Base-by-base conservation (phyloP, 2,113 vertebrate species). In the Sceloporus undulatus region DNA sequence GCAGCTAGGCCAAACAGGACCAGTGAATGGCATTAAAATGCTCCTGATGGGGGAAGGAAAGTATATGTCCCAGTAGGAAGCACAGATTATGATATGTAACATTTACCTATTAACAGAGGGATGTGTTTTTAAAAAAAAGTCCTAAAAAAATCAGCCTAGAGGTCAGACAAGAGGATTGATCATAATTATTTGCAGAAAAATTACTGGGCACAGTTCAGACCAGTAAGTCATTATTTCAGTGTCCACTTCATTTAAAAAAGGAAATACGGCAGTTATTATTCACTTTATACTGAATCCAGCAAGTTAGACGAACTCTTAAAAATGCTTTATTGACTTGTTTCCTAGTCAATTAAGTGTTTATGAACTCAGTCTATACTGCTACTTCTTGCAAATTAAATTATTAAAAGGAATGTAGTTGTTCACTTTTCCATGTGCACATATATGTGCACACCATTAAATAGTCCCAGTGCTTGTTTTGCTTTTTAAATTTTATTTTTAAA, bases 291-390 rank as follows among this genome's bases (percentile, higher is more conserved):
- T 95, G 91, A 96, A 92, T 87, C 70, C 70, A 87, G 68, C 86
- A 94, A 95, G 85, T 93, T 88, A 91, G 85, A 84, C 86, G 82
- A 90, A 92, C 92, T 93, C 90, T 9, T 81, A 90, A 90, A 93
- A 93, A 73, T 87, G 92, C 82, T 74, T 59, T 91, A 89, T 88
- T 88, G 93, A 93, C 92, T 93, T 62, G 3, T 89, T 93, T 93
- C 88, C 84, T 93, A 91, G 85, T 90, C 93, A 91, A 84, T 94
- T 87, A 90, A 93, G 86, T 82, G 54, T 88, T 91, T 59, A 0
- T 76, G 84, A 91, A 87, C 76, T 91, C 70, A 90, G 82, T 71
- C 70, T 83, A 2, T 88, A 89, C 79, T 91, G 65, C 88, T 92
- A 7, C 83, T 86, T 85, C 84, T 87, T 75, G 65, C 38, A 88